These are phyloP conservation scores for Macquaria australasica DNA, from an alignment of 2,113 vertebrate genomes.

Conservation along the genomic window DNA sequence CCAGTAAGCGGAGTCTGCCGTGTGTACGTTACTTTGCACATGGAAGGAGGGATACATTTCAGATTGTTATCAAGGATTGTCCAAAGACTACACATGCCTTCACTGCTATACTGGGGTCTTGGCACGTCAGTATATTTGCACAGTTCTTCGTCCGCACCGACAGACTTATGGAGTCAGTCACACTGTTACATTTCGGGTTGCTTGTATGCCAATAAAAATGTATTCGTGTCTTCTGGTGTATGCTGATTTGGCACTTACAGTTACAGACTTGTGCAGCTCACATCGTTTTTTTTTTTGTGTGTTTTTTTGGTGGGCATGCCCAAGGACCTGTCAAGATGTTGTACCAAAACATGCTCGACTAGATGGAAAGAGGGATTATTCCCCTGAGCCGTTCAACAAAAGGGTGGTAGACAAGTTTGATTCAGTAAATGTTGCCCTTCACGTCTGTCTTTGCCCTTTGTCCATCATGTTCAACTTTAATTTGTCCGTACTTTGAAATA, in stretches of 20 bases:
- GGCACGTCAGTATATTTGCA: conserved; percentile 72
- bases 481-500: neutral
- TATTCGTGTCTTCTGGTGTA: conserved; percentile 61
- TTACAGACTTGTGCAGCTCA: conserved; percentile 12
- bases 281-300: conserved; percentile 25
- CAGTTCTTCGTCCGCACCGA: conserved; percentile 66
- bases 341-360: conserved; percentile 47
- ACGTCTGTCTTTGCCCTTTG: neutral
- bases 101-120: conserved; percentile 71
- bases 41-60: conserved; percentile 70
- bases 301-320: conserved; percentile 44
- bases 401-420: neutral
- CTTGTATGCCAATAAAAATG: conserved; percentile 74
- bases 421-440: neutral
- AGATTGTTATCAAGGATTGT: conserved; percentile 81
- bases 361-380: conserved; percentile 53
- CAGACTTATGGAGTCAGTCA: conserved; percentile 67
- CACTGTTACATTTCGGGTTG: conserved; percentile 62
- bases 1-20: conserved; percentile 66
- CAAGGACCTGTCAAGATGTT: conserved; percentile 65
- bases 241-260: conserved; percentile 69
- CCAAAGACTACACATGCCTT: conserved; percentile 81
- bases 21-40: conserved; percentile 71
- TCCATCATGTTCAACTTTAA: neutral
- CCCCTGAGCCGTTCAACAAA: conserved; percentile 18